A percentile compares a stretch with the other conserved stretches of the same genome.
phyloP scores from a whole-genome alignment of 2,888 invertebrate species.

The Drosophila rubida region DNA sequence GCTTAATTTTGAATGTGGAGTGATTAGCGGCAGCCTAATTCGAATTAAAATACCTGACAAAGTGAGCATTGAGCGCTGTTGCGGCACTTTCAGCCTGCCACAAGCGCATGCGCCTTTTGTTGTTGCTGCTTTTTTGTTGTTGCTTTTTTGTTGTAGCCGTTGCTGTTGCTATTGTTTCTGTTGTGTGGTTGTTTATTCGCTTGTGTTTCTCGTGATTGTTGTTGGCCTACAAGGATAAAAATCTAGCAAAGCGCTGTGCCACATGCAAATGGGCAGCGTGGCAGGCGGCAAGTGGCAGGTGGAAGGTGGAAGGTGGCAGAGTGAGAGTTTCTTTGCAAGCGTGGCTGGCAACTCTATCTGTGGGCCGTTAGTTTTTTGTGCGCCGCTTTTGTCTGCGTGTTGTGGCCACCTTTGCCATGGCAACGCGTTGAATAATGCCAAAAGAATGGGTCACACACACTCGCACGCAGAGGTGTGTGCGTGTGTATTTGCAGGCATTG shows the following conservation, averaged over 20 bases:
- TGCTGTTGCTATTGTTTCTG: too few relatives aligned
- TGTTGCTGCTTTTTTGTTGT: too few relatives aligned
- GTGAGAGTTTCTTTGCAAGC: neutral
- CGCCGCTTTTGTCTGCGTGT: conserved; percentile 60
- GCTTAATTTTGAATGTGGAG: neutral
- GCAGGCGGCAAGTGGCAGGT: neutral
- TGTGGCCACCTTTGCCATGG: conserved; percentile 77
- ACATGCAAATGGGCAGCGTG: conserved; percentile 63
- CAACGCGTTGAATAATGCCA: conserved; percentile 78
- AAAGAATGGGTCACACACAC: conserved; percentile 50
- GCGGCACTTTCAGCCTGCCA: conserved; percentile 38
- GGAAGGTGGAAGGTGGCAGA: neutral
- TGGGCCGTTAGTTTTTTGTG: conserved; percentile 48
- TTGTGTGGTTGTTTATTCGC: conserved; percentile 29
- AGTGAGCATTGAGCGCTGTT: conserved; percentile 46
- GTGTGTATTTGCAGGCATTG: conserved; percentile 28
- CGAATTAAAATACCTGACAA: conserved; percentile 17
- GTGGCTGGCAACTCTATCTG: conserved; percentile 28
- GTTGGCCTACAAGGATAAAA: conserved; percentile 71
- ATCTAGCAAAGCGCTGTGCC: conserved; percentile 71
- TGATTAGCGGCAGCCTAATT: neutral
- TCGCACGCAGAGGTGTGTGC: conserved; percentile 48
- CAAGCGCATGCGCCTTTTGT: conserved; percentile 12
- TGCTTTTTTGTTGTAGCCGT: too few relatives aligned
- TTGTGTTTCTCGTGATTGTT: conserved; percentile 42